Evolutionary conservation across 2,113 vertebrate species (phyloP).

Genomic region (Rana temporaria): DNA sequence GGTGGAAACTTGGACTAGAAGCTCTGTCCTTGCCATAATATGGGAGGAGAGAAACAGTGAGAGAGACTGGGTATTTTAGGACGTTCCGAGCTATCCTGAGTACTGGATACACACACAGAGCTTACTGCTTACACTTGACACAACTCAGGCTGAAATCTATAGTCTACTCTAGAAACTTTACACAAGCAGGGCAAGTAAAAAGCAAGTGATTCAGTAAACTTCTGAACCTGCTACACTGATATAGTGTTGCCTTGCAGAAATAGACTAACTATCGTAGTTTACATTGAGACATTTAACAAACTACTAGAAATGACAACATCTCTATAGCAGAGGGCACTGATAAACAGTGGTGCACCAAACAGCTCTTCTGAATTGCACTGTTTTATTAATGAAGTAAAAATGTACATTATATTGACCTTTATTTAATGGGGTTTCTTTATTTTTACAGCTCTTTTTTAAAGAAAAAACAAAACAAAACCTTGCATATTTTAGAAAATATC

Average conservation of each 20-base stretch:
- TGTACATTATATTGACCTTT: slow-evolving; percentile 54
- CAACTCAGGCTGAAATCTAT: slow-evolving; percentile 58
- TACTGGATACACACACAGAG: slow-evolving; percentile 61
- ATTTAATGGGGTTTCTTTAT: slow-evolving; percentile 65
- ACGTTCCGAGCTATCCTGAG: slow-evolving; percentile 42
- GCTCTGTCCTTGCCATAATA: slow-evolving; percentile 44
- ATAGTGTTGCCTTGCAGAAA: slow-evolving; percentile 64
- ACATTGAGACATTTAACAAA: slow-evolving; percentile 61
- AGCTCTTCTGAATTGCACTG: slow-evolving; percentile 71
- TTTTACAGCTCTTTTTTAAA: slow-evolving; percentile 58
- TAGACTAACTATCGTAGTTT: slow-evolving; percentile 27
- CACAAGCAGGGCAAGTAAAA: slow-evolving; percentile 7
- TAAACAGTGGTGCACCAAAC: slow-evolving; percentile 61
- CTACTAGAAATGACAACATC: slow-evolving; percentile 56
- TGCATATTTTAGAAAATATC: slow-evolving; percentile 8
- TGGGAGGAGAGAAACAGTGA: slow-evolving; percentile 69
- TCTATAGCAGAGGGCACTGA: slow-evolving; percentile 56
- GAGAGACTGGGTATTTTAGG: slow-evolving; percentile 68
- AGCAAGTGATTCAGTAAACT: slow-evolving; percentile 67
- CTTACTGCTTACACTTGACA: slow-evolving; percentile 59
- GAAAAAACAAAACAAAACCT: slow-evolving; percentile 35
- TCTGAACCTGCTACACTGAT: slow-evolving; percentile 60
- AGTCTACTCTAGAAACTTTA: slow-evolving; percentile 9
- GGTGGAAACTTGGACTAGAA: slow-evolving; percentile 41
- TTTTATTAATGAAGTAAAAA: slow-evolving; percentile 61